Base-by-base conservation (phyloP, 2,113 vertebrate species). In the Sinocyclocheilus anophthalmus region DNA sequence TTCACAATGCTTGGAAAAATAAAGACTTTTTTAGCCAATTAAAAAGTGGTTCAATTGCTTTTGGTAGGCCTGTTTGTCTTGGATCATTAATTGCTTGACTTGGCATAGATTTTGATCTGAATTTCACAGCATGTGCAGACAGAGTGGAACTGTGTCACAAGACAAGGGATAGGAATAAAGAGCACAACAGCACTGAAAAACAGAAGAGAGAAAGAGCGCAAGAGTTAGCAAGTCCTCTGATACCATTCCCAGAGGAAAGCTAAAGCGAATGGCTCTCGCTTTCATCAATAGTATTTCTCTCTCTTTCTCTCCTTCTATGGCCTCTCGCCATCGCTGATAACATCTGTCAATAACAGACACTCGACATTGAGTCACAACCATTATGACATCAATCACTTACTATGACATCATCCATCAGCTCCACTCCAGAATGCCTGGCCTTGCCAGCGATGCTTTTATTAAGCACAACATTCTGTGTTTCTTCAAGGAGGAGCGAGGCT, bases 41-140 rank as follows among this genome's bases (percentile, higher is more conserved):
- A 89, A 86, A 86, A 39, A 88, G 67, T 81, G 79, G 57, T 84
- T 82, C 83, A 82, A 88, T 86, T 88, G 85, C 83, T 88, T 84
- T 48, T 81, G 63, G 75, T 84, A 81, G 59, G 63, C 59, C 63
- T 84, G 80, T 84, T 86, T 69, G 81, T 80, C 75, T 79, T 73
- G 57, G 75, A 67, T 88, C 85, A 86, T 84, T 88, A 86, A 86
- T 48, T 59, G 73, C 67, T 84, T 50, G 30, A 63, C 65, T 26
- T 81, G 48, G 73, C 75, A 82, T 70, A 55, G 42, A 14, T 86
- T 83, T 53, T 88, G 73, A 83, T 86, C 75, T 70, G 63, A 83
- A 70, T 85, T 85, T 87, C 63, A 87, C 73, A 76, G 70, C 50
- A 45, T 39, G 33, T 67, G n/a, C 45, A 69, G 61, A 53, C 42